Conservation (phyloP, 1,140 invertebrate species). For the Zaprionus ornatus region DNA sequence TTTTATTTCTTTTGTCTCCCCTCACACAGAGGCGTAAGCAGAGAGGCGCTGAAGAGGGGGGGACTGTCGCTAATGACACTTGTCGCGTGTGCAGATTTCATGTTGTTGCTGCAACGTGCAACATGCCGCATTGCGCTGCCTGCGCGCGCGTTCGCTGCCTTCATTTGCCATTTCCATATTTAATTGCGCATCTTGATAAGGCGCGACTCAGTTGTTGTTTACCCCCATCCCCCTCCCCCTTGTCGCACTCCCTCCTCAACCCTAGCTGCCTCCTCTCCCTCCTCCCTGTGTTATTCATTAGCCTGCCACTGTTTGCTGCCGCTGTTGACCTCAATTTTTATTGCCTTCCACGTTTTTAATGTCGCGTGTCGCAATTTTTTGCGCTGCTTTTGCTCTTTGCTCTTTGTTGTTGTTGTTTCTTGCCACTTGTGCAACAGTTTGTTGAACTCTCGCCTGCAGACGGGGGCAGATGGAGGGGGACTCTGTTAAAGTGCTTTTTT, state of each 20-base stretch:
- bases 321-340: slow-evolving; percentile 80
- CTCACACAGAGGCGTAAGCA: not conserved
- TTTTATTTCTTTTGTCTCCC: slow-evolving; percentile 9
- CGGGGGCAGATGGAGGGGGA: slow-evolving; percentile 7
- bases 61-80: slow-evolving; percentile 55
- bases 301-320: slow-evolving; percentile 53
- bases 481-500: slow-evolving; percentile 32
- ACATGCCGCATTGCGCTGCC: slow-evolving; percentile 27
- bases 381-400: slow-evolving; percentile 19
- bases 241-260: not conserved
- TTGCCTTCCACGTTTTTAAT: slow-evolving; percentile 79
- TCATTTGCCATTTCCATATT: slow-evolving; percentile 78
- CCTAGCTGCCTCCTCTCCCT: slow-evolving; percentile 14
- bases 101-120: slow-evolving; percentile 23
- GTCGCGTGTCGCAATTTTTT: slow-evolving; percentile 70
- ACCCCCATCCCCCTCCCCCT: not conserved
- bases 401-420: slow-evolving; percentile 20
- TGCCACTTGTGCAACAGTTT: slow-evolving; percentile 72
- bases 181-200: slow-evolving; percentile 81
- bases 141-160: slow-evolving; percentile 19
- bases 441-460: slow-evolving; percentile 59
- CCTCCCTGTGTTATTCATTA: slow-evolving; percentile 72
- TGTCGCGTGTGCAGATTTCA: slow-evolving; percentile 73
- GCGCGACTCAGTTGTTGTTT: slow-evolving; percentile 24
- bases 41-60: not conserved